These are phyloP conservation scores for Leucoptera coffeella DNA, from an alignment of 2,888 invertebrate genomes.

Conservation along the genomic window DNA sequence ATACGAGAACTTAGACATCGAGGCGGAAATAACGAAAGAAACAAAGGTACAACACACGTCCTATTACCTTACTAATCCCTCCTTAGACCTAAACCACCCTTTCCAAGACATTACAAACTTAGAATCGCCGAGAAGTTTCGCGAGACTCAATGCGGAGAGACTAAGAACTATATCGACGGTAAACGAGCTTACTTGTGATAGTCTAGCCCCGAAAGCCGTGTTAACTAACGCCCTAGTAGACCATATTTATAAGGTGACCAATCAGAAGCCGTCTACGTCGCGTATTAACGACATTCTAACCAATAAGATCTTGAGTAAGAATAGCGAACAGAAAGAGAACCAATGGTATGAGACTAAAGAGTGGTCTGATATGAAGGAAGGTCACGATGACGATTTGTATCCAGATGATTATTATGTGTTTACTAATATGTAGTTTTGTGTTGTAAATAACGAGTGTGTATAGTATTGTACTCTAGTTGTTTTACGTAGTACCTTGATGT, in stretches of 20 bases:
- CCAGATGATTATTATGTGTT: slow-evolving; percentile 30
- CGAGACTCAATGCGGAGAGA: slow-evolving; percentile 37
- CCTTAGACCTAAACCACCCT: slow-evolving; percentile 19
- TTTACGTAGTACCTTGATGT: too few species aligned
- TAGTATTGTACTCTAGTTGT: not conserved
- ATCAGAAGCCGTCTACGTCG: slow-evolving; percentile 44
- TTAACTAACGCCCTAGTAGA: slow-evolving; percentile 38
- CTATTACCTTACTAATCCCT: slow-evolving; percentile 35
- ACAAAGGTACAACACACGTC: slow-evolving; percentile 52
- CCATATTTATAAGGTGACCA: slow-evolving; percentile 47
- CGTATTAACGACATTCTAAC: slow-evolving; percentile 39
- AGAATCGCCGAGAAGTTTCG: slow-evolving; percentile 30
- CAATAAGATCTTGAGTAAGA: slow-evolving; percentile 29
- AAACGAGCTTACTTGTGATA: slow-evolving; percentile 24
- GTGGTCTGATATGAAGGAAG: slow-evolving; percentile 21
- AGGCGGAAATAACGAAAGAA: slow-evolving; percentile 29
- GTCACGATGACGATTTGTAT: slow-evolving; percentile 20
- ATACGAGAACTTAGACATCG: slow-evolving; percentile 30
- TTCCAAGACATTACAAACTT: slow-evolving; percentile 33
- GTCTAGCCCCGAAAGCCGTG: slow-evolving; percentile 34
- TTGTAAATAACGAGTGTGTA: slow-evolving; percentile 1
- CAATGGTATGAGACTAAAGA: slow-evolving; percentile 20
- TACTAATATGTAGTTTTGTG: slow-evolving; percentile 12
- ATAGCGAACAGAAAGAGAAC: slow-evolving; percentile 21
- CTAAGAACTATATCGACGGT: slow-evolving; percentile 24